Base-by-base conservation (phyloP, 1,140 invertebrate genomes). In the Drosophila pallidifrons region DNA sequence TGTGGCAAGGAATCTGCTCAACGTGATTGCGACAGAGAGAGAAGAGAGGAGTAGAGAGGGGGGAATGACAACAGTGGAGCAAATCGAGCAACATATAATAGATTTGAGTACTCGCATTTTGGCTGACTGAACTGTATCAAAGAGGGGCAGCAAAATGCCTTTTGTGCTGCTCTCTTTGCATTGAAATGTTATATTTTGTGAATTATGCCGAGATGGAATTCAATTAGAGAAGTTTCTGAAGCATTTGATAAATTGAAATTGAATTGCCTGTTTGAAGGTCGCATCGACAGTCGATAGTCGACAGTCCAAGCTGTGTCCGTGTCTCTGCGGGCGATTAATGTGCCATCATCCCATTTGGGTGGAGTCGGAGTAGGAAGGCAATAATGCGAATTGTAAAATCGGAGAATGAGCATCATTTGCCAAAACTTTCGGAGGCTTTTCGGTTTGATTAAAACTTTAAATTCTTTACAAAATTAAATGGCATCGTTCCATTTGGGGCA, bases 211-310 rank as follows among this genome's bases (percentile, higher is more conserved):
- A 82, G 72, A 71, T 78, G 67, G 71, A 83, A 88, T 83, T 88
- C 85, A 89, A 88, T 89, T 83, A 88, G 68, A 88, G 71, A 83
- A 79, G 77, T 87, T 87, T 79, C 82, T 79, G 79, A 67, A 70
- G 83, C 73, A 88, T 80, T 87, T 83, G 64, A 75, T 81, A 83
- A 81, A 88, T 88, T 80, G 80, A 88, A 83, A 83, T 88, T 63
- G 73, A 72, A 80, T 88, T 70, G 68, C 80, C 65, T 77, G 28
- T 10, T 20, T 46, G 38, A 61, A 58, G 54, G 70, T 73, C 54
- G 25, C 8, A n/a, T n/a, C n/a, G n/a, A n/a, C n/a, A n/a, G n/a
- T n/a, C n/a, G n/a, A n/a, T 38, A 32, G 51, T 55, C 61, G 35
- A 20, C 10, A 38, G 10, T 8, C 54, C 5, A 13, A 11, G 35